A percentile compares a stretch with the other conserved stretches of the same genome.
Conservation (phyloP, 1,140 invertebrate genomes). For the Apis dorsata region DNA sequence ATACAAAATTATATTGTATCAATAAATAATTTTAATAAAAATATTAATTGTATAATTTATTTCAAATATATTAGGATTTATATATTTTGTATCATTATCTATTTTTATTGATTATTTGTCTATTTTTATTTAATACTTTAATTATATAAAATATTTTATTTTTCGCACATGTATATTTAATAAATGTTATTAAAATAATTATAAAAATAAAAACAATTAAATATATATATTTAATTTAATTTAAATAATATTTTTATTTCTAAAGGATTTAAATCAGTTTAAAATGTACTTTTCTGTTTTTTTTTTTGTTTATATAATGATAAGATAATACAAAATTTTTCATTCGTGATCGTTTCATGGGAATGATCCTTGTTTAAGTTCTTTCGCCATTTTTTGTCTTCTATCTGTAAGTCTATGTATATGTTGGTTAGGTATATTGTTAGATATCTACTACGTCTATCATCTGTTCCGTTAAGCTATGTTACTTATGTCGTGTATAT, state of each 20-base stretch:
- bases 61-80: neutral
- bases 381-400: slow-evolving; percentile 9
- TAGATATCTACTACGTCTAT: slow-evolving; percentile 14
- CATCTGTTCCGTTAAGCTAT: slow-evolving; percentile 36
- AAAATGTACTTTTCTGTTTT: no score
- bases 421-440: neutral
- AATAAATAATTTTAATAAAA: neutral
- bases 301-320: neutral
- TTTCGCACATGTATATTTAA: neutral
- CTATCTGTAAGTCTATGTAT: neutral
- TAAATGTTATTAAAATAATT: neutral
- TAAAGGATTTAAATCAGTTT: neutral
- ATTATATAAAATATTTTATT: neutral
- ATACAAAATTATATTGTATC: neutral
- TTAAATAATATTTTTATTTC: no score
- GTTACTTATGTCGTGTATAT: slow-evolving; percentile 46
- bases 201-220: neutral
- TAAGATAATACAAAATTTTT: neutral
- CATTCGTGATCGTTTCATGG: neutral
- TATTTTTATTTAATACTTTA: neutral
- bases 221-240: neutral
- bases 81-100: neutral
- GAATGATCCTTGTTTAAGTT: slow-evolving; percentile 11
- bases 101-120: no score
- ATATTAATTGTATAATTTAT: neutral